Evolutionary conservation across 2,113 vertebrate species (phyloP).

Genomic region (Edolisoma coerulescens): DNA sequence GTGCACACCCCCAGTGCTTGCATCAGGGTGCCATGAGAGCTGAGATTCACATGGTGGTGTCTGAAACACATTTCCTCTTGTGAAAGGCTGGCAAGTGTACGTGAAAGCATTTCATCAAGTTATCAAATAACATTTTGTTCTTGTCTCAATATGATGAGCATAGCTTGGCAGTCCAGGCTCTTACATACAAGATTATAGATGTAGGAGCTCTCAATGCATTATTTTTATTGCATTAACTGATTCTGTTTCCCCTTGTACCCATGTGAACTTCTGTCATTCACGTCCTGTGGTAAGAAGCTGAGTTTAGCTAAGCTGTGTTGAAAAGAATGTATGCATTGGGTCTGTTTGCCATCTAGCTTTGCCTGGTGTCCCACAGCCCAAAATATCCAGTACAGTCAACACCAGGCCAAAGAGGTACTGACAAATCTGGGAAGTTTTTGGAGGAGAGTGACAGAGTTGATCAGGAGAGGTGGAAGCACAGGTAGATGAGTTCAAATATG

Average conservation of each 20-base stretch:
- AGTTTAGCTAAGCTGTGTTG: neutral
- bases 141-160: neutral
- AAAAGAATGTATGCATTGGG: neutral
- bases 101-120: neutral
- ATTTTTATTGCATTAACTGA: neutral
- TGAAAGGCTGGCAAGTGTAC: neutral
- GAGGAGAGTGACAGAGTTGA: neutral
- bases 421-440: neutral
- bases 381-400: neutral
- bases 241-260: neutral
- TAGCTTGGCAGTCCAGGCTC: neutral
- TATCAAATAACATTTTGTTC: neutral
- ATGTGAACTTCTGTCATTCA: neutral
- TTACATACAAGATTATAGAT: neutral
- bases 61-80: neutral
- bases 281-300: neutral
- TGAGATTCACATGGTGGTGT: neutral
- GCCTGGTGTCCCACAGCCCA: neutral
- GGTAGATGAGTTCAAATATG: neutral
- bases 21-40: rapidly evolving
- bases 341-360: neutral
- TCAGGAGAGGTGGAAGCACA: neutral
- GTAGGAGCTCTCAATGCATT: neutral
- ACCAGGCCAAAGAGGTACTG: neutral
- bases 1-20: rapidly evolving